Percentiles rank a stretch among this genome's conserved stretches.
Conservation (phyloP, 37 sponge, comb jelly and placozoan genomes). For the Cliona cf. orientalis region DNA sequence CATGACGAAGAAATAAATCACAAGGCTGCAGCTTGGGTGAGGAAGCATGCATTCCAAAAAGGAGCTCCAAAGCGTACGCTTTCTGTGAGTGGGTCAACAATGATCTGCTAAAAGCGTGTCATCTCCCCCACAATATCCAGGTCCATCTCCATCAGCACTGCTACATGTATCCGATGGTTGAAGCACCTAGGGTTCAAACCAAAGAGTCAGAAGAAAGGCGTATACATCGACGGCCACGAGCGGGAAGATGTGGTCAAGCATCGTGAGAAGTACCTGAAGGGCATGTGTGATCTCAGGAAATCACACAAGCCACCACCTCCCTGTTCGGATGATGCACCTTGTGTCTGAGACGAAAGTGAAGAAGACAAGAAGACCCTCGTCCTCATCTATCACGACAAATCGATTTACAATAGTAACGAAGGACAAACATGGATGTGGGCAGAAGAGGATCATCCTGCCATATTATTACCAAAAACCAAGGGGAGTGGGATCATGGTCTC, state of each 20-base stretch:
- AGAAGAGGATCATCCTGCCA: constrained; percentile 14
- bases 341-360: constrained; percentile 1
- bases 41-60: background rate
- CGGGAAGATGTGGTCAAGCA: constrained; percentile 19
- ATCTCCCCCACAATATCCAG: background rate
- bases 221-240: constrained; percentile 53
- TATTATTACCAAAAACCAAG: constrained; percentile 40
- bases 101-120: background rate
- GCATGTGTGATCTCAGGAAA: background rate
- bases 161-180: constrained; percentile 30
- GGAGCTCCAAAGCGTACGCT: background rate
- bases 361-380: constrained; percentile 18
- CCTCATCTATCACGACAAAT: constrained; percentile 48
- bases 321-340: background rate
- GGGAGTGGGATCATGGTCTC: constrained; percentile 49
- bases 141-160: background rate
- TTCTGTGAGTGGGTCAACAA: constrained; percentile 11
- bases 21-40: background rate
- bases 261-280: constrained; percentile 9
- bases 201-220: constrained; percentile 15
- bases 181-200: constrained; percentile 31
- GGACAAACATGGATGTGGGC: constrained; percentile 43
- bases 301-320: constrained; percentile 17
- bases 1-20: background rate
- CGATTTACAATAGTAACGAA: constrained; percentile 42